Evolutionary conservation across 2,797 vertebrate genomes (phyloP).

Genomic region (Eidolon dupreanum): DNA sequence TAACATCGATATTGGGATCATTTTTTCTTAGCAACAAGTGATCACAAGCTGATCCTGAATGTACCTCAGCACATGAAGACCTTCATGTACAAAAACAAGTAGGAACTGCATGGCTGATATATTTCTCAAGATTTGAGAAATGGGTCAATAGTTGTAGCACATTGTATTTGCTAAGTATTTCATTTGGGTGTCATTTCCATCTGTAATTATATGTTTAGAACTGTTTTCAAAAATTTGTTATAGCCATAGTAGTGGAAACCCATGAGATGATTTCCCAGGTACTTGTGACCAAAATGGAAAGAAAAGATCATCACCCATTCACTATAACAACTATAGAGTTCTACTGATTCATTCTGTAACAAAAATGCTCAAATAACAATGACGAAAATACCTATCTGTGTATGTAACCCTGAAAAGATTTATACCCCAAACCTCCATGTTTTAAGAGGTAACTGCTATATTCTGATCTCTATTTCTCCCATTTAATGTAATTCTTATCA

Average conservation of each 20-base stretch:
- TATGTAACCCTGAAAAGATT: background rate
- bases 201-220: conserved; percentile 49
- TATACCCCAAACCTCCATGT: background rate
- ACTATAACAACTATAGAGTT: background rate
- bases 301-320: background rate
- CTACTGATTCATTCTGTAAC: background rate
- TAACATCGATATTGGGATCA: background rate
- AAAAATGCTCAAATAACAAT: background rate
- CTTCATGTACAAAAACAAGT: conserved; percentile 6
- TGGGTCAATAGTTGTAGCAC: background rate
- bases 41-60: background rate
- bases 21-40: background rate
- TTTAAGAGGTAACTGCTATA: background rate
- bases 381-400: background rate
- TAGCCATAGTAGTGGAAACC: too few species aligned
- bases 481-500: background rate
- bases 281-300: background rate
- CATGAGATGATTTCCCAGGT: background rate
- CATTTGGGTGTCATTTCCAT: conserved; percentile 46
- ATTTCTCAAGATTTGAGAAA: background rate
- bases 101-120: background rate
- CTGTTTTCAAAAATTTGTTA: conserved; percentile 66
- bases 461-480: background rate
- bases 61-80: conserved; percentile 46
- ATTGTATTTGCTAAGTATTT: conserved; percentile 50